A percentile compares a stretch with the other conserved stretches of the same genome.
These are phyloP conservation scores for Shinisaurus crocodilurus DNA, from an alignment of 2,113 vertebrate species.

Conservation along the genomic window DNA sequence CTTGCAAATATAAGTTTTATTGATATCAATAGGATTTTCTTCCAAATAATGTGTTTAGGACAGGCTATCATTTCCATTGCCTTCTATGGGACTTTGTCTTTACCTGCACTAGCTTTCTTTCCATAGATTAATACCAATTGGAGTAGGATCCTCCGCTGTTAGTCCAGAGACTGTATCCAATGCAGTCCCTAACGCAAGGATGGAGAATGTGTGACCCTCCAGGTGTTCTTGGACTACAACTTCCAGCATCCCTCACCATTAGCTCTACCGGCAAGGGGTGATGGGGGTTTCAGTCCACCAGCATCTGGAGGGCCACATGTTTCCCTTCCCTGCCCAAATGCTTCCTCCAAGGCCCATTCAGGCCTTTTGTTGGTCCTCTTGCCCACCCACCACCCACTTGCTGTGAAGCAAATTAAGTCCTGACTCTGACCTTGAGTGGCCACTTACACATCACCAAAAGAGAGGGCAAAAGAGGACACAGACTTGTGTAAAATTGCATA, in stretches of 20 bases:
- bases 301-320: too few relatives aligned
- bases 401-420: background rate
- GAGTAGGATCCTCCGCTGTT: background rate
- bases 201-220: too few relatives aligned
- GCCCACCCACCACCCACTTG: background rate
- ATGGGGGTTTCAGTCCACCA: too few relatives aligned
- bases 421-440: too few relatives aligned
- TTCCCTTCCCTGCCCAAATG: background rate
- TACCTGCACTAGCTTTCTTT: background rate
- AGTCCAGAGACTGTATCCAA: background rate
- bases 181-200: too few relatives aligned
- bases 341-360: background rate
- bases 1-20: background rate
- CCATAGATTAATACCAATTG: background rate
- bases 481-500: too few relatives aligned
- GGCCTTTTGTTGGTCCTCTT: background rate
- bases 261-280: too few relatives aligned
- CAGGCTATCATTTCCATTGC: background rate
- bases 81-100: background rate
- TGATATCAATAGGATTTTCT: background rate
- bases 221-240: too few relatives aligned
- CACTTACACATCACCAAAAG: too few relatives aligned
- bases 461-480: too few relatives aligned
- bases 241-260: too few relatives aligned
- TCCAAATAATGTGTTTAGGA: background rate